Percentiles rank a stretch among this genome's conserved stretches.
Conservation (phyloP, 1,140 invertebrate genomes). For the Formica exsecta region DNA sequence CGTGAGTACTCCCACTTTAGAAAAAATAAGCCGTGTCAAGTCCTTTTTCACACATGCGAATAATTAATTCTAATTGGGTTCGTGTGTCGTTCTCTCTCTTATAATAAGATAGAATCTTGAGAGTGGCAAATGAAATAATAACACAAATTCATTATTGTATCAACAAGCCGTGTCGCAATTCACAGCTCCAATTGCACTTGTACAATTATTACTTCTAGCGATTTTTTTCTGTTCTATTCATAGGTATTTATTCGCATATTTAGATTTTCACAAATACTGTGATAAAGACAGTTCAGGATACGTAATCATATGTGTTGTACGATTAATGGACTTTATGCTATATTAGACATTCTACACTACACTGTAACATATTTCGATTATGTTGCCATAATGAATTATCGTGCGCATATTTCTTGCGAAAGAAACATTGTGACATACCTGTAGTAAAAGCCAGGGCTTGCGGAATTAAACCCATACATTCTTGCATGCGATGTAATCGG, state of each 20-base stretch:
- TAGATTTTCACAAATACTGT: background rate
- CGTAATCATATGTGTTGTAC: background rate
- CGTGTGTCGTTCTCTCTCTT: background rate
- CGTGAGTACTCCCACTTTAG: background rate
- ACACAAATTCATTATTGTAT: slow-evolving; percentile 16
- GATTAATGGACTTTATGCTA: background rate
- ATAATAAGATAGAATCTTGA: slow-evolving; percentile 19
- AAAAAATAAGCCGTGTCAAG: background rate
- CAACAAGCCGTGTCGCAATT: slow-evolving; percentile 43
- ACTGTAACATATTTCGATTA: slow-evolving; percentile 24
- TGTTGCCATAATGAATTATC: slow-evolving; percentile 47
- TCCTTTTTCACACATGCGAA: background rate
- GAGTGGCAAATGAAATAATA: background rate
- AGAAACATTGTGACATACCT: slow-evolving; percentile 45
- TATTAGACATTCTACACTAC: background rate
- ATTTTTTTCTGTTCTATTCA: background rate
- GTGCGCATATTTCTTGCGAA: slow-evolving; percentile 33
- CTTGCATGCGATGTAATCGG: slow-evolving; percentile 13
- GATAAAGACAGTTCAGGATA: background rate
- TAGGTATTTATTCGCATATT: background rate
- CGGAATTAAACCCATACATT: slow-evolving; percentile 42
- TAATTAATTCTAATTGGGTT: slow-evolving; percentile 34
- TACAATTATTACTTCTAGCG: slow-evolving; percentile 6
- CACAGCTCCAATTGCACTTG: background rate
- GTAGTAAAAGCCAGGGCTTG: slow-evolving; percentile 20